These are phyloP conservation scores for Anarhynchus alexandrinus DNA, from an alignment of 2,113 vertebrate species.

Conservation along the genomic window DNA sequence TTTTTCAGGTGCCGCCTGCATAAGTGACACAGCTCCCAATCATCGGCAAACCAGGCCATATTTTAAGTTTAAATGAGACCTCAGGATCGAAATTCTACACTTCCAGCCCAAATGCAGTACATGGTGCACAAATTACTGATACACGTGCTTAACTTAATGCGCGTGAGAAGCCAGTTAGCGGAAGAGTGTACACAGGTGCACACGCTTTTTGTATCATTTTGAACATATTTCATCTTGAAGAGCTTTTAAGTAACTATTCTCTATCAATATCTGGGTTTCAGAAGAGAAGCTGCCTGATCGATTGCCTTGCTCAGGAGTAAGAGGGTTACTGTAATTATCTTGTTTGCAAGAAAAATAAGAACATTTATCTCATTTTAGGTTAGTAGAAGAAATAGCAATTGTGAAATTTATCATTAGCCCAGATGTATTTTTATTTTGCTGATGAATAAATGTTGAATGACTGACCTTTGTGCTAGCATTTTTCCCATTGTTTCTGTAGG, in stretches of 20 bases:
- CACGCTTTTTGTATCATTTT: background rate
- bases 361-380: conserved; percentile 16
- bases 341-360: conserved; percentile 39
- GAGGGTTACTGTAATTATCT: conserved; percentile 27
- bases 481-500: background rate
- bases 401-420: background rate
- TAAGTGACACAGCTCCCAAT: background rate
- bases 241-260: background rate
- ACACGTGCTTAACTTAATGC: background rate
- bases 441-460: background rate
- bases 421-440: background rate
- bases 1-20: background rate
- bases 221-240: background rate
- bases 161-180: background rate
- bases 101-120: background rate
- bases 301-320: background rate
- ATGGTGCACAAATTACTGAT: background rate
- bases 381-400: background rate
- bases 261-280: background rate
- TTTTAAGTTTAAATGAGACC: background rate
- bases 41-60: background rate
- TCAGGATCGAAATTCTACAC: background rate
- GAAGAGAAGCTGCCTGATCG: background rate
- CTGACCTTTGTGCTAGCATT: background rate
- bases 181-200: background rate